A percentile compares a stretch with the other conserved stretches of the same genome.
Conservation (phyloP, 2,888 invertebrate genomes). For the Tipula lateralis region DNA sequence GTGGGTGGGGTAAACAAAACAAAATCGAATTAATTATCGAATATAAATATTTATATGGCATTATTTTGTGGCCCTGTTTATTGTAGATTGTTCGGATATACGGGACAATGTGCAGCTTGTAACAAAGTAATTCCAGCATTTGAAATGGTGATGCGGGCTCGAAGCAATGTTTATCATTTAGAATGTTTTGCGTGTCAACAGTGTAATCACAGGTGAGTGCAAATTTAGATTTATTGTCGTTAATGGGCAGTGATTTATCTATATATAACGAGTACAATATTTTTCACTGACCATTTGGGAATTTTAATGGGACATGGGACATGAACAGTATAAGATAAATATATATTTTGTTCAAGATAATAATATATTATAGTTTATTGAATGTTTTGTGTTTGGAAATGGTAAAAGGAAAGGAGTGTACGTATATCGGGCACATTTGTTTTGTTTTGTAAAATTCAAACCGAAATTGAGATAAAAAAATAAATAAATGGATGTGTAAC, state of each 20-base stretch:
- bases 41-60: no score
- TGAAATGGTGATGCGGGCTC: slow-evolving; percentile 98
- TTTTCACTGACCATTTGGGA: neutral
- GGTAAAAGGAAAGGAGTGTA: neutral
- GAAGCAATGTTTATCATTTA: slow-evolving; percentile 94
- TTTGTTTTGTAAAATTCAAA: neutral
- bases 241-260: neutral
- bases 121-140: slow-evolving; percentile 97
- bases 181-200: slow-evolving; percentile 98
- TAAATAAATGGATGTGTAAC: neutral
- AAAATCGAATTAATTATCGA: neutral
- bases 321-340: neutral
- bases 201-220: slow-evolving; percentile 91
- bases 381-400: neutral
- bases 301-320: neutral
- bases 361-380: slow-evolving; percentile 14
- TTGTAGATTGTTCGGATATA: slow-evolving; percentile 91
- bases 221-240: neutral
- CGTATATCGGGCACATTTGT: neutral
- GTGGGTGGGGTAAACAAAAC: slow-evolving; percentile 46
- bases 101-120: slow-evolving; percentile 95
- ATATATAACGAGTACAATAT: no score
- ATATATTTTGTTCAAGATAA: neutral
- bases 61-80: no score
- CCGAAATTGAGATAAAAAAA: neutral